phyloP scores from a whole-genome alignment of 2,888 invertebrate genomes.

The Anthoptus insignis region DNA sequence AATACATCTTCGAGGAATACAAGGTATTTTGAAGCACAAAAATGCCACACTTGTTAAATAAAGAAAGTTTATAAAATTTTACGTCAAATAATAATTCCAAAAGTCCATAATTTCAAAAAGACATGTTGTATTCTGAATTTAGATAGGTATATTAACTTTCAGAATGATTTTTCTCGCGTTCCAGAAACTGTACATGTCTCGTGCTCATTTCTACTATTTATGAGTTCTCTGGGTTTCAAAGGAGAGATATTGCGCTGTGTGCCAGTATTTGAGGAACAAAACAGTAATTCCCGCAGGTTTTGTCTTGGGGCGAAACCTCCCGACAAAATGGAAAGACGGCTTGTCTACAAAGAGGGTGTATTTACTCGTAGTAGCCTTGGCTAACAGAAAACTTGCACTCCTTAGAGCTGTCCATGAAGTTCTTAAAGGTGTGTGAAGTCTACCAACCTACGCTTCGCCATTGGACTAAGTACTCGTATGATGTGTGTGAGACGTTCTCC shows the following conservation, averaged over 20 bases:
- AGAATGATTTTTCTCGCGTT: slow-evolving; percentile 56
- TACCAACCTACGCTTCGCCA: no score
- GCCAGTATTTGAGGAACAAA: slow-evolving; percentile 80
- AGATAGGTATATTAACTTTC: slow-evolving; percentile 41
- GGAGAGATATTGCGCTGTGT: slow-evolving; percentile 74
- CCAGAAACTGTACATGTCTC: slow-evolving; percentile 64
- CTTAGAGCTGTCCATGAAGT: no score
- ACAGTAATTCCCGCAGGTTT: slow-evolving; percentile 82
- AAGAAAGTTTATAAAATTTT: no score
- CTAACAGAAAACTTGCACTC: slow-evolving; percentile 1
- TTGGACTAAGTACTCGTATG: no score
- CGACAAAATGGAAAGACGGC: slow-evolving; percentile 78
- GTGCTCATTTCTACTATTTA: slow-evolving; percentile 74
- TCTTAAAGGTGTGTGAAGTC: no score
- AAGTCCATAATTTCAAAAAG: background rate
- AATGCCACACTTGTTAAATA: no score
- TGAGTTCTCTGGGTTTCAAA: slow-evolving; percentile 80
- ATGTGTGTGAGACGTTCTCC: no score
- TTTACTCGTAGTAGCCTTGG: slow-evolving; percentile 54
- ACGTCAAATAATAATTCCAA: no score
- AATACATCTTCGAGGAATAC: no score
- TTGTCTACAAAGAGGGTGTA: slow-evolving; percentile 76
- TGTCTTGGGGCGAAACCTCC: slow-evolving; percentile 75
- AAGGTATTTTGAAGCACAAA: no score
- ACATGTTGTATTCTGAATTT: slow-evolving; percentile 22